phyloP scores from a whole-genome alignment of 2,797 vertebrate genomes.

The Garrulus glandarius region DNA sequence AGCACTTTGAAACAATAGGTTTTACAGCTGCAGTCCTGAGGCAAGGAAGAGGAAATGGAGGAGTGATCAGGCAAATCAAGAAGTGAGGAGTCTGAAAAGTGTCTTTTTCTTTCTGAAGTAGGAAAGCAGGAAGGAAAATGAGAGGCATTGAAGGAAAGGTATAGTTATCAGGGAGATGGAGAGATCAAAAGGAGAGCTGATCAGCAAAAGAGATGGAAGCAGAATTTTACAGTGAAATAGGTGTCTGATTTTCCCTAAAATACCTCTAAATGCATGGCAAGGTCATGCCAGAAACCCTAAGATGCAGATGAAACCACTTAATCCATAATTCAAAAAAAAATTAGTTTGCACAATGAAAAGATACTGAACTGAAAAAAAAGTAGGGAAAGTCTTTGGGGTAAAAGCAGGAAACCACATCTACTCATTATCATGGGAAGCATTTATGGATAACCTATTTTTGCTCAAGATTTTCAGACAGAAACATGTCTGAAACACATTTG shows the following conservation, averaged over 20 bases:
- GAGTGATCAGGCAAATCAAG: background rate
- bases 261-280: background rate
- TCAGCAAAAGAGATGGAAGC: background rate
- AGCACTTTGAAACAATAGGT: background rate
- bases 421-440: background rate
- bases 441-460: background rate
- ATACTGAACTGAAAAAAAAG: background rate
- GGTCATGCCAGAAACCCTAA: background rate
- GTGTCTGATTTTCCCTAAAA: background rate
- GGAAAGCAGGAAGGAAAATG: background rate
- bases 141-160: background rate
- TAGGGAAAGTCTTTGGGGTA: background rate
- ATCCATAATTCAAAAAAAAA: background rate
- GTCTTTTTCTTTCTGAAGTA: background rate
- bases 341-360: background rate
- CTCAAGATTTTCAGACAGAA: background rate
- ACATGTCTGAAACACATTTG: background rate
- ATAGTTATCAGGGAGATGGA: background rate
- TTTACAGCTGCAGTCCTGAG: background rate
- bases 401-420: background rate
- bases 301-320: background rate
- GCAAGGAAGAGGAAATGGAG: background rate
- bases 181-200: slow-evolving; percentile 24
- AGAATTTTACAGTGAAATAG: background rate
- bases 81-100: background rate